phyloP scores from a whole-genome alignment of 2,797 vertebrate species.

The Sebastes trivittatus region DNA sequence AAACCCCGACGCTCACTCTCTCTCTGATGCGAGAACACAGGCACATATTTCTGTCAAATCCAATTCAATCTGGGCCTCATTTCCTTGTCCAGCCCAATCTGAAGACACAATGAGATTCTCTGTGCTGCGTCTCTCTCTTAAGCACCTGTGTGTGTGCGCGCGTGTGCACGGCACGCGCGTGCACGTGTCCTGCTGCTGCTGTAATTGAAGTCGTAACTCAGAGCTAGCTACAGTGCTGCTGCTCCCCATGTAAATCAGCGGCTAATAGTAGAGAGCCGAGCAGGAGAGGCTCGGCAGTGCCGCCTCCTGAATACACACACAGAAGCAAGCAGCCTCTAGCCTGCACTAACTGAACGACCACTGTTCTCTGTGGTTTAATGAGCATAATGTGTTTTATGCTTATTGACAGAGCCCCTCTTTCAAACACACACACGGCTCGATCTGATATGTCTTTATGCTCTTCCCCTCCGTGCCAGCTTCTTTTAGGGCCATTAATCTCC shows the following conservation, averaged over 20 bases:
- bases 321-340: constrained; percentile 2
- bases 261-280: constrained; percentile 64
- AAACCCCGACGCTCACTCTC: not conserved
- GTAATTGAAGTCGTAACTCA: constrained; percentile 82
- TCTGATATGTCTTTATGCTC: constrained; percentile 57
- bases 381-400: constrained; percentile 66
- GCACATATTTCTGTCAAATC: constrained; percentile 61
- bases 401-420: constrained; percentile 41
- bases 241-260: constrained; percentile 74
- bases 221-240: constrained; percentile 63
- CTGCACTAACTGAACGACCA: constrained; percentile 43
- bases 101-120: constrained; percentile 65
- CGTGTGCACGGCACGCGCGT: not conserved
- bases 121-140: constrained; percentile 53
- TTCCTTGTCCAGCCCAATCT: constrained; percentile 58
- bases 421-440: not conserved
- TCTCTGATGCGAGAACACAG: constrained; percentile 7
- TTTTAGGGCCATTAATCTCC: constrained; percentile 60
- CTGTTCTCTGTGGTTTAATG: constrained; percentile 61
- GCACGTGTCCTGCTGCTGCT: constrained; percentile 54
- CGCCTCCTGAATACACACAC: constrained; percentile 31
- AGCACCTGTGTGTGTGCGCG: constrained; percentile 33
- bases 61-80: constrained; percentile 66
- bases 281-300: constrained; percentile 29
- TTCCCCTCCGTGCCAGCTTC: constrained; percentile 30